Base-by-base conservation (phyloP, 2,797 vertebrate species). In the Artibeus jamaicensis region DNA sequence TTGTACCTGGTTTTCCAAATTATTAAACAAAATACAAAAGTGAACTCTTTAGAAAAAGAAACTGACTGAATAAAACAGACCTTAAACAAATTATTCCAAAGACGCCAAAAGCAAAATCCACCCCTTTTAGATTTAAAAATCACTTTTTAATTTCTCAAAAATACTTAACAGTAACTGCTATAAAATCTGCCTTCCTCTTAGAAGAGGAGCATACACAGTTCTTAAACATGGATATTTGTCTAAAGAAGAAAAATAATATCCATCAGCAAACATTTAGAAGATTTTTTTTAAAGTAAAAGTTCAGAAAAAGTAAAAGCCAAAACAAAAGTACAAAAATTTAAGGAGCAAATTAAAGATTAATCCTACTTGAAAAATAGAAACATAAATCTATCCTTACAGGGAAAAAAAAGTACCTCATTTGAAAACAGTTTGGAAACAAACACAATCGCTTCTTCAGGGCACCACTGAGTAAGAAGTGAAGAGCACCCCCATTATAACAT, bases 1-100 rank as follows among this genome's bases (percentile, higher is more conserved):
- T 89, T 98, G 98, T 96, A 99, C 98, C 99, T 99, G 96, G 67
- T 98, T 98, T 98, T 94, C 50, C 96, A 97, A 97, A 98, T 29
- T 92, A 98, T 90, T 94, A 78, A 92, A 97, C 12, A 85, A 96
- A 95, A 96, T 22, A 55, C 39, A 92, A 89, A 96, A 86, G 94
- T 94, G 12, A 93, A 3, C 8, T 68, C 88, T 62, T 96, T 39
- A 94, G 67, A 46, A 84, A 90, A 95, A 93, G 22, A 86, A 93
- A 91, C 0, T 48, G 18, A 74, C 12, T 67, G 12, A 95, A 53
- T 81, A 93, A 86, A 81, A 68, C 0, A 79, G 6, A 86, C 12
- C 24, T 89, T 95, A 86, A 86, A 44, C 53, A 94, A 87, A 92
- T 39, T 88, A 93, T 42, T 55, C 50, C 65, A 74, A 94, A 94